These are phyloP conservation scores for Halesus radiatus DNA, from an alignment of 1,140 invertebrate genomes.

Conservation along the genomic window DNA sequence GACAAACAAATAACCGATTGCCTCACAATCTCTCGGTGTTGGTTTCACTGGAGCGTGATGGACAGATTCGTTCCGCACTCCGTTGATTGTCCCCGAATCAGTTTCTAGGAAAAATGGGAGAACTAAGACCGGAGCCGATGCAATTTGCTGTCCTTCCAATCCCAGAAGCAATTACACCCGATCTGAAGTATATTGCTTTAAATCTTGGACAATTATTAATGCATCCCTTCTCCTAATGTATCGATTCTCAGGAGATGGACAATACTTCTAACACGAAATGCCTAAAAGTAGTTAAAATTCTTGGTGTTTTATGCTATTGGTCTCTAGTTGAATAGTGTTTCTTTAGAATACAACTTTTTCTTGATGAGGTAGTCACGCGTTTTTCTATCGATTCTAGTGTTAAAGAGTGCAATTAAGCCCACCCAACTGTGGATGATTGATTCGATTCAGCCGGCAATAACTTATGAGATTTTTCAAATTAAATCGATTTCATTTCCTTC, in stretches of 20 bases:
- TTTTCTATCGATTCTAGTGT: neutral
- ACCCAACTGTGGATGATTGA: slow-evolving; percentile 19
- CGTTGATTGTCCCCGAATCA: slow-evolving; percentile 8
- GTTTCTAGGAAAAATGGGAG: slow-evolving; percentile 25
- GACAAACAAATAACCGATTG: neutral
- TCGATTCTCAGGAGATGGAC: too few relatives aligned
- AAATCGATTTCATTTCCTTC: slow-evolving; percentile 12
- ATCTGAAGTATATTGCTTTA: neutral
- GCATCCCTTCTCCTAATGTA: too few relatives aligned
- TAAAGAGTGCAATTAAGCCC: slow-evolving; percentile 18
- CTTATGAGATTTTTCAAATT: neutral
- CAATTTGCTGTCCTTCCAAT: slow-evolving; percentile 5
- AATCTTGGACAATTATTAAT: too few relatives aligned
- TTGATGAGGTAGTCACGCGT: neutral
- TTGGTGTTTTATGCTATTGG: too few relatives aligned
- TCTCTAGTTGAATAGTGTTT: too few relatives aligned
- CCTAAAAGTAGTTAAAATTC: too few relatives aligned
- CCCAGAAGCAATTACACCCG: neutral
- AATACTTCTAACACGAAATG: too few relatives aligned
- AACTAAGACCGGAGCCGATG: slow-evolving; percentile 18
- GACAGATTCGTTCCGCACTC: slow-evolving; percentile 24
- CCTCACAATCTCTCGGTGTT: neutral
- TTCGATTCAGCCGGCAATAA: neutral
- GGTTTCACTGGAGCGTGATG: slow-evolving; percentile 25
- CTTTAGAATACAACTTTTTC: neutral